Percentiles rank a stretch among this genome's conserved stretches.
phyloP scores from a whole-genome alignment of 2,797 vertebrate genomes.

The Knipowitschia caucasica region DNA sequence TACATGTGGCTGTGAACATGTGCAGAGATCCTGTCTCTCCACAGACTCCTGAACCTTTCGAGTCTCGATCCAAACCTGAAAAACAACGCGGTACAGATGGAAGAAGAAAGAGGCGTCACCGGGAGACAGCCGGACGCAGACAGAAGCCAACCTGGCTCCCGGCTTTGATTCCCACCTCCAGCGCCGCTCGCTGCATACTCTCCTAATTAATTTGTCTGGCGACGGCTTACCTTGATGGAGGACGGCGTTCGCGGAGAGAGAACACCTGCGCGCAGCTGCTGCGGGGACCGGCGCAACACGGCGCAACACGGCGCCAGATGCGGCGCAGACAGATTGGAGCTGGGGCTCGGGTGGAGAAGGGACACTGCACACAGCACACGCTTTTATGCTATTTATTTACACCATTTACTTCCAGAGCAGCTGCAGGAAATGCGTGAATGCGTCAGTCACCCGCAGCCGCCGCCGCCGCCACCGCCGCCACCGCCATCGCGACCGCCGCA shows the following conservation, averaged over 20 bases:
- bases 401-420: conserved; percentile 14
- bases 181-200: conserved; percentile 50
- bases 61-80: too few species aligned
- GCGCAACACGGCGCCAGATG: conserved; percentile 65
- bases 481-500: too few species aligned
- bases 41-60: too few species aligned
- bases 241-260: conserved; percentile 59
- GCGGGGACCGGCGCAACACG: conserved; percentile 58
- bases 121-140: conserved; percentile 24
- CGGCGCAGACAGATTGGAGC: conserved; percentile 54
- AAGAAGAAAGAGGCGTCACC: conserved; percentile 13
- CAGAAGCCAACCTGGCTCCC: conserved; percentile 49
- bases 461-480: too few species aligned
- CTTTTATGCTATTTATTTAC: conserved; percentile 15
- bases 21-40: too few species aligned
- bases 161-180: conserved; percentile 61
- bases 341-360: conserved; percentile 17
- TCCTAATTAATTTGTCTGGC: conserved; percentile 69
- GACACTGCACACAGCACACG: conserved; percentile 2
- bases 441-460: too few species aligned
- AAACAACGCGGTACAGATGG: background rate
- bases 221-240: conserved; percentile 65
- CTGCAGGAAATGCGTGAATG: too few species aligned
- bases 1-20: too few species aligned
- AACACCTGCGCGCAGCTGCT: conserved; percentile 77